Evolutionary conservation across 1,140 invertebrate genomes (phyloP).

Genomic region (Apocrypta bakeri): DNA sequence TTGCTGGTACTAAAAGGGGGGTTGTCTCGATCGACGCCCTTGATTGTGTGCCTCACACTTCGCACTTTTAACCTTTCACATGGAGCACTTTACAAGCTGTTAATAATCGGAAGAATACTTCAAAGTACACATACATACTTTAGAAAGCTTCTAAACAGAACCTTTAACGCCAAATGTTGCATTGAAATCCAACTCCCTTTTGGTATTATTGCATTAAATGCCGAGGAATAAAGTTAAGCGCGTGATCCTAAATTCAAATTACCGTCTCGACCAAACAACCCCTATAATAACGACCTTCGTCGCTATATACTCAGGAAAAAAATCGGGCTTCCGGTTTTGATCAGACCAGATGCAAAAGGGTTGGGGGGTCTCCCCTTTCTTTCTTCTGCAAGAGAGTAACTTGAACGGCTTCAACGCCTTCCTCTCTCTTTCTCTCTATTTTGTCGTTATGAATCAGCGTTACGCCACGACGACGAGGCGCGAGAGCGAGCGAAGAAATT

Average conservation of each 20-base stretch:
- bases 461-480: neutral
- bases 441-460: conserved; percentile 50
- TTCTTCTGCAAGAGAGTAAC: neutral
- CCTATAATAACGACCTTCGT: neutral
- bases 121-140: neutral
- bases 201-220: neutral
- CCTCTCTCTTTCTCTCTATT: conserved; percentile 23
- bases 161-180: neutral
- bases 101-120: neutral
- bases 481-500: conserved; percentile 23
- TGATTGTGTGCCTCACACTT: neutral
- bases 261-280: neutral
- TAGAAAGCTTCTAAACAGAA: neutral
- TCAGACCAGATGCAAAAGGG: conserved; percentile 56
- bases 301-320: neutral
- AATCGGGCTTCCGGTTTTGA: conserved; percentile 45
- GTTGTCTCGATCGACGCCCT: neutral
- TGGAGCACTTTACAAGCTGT: neutral
- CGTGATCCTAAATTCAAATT: neutral
- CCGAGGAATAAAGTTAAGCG: neutral
- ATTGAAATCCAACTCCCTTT: neutral
- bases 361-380: conserved; percentile 8
- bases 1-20: neutral
- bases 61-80: neutral
- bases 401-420: conserved; percentile 52